Evolutionary conservation across 2,797 vertebrate species (phyloP).

Genomic region (Brachymystax lenok): DNA sequence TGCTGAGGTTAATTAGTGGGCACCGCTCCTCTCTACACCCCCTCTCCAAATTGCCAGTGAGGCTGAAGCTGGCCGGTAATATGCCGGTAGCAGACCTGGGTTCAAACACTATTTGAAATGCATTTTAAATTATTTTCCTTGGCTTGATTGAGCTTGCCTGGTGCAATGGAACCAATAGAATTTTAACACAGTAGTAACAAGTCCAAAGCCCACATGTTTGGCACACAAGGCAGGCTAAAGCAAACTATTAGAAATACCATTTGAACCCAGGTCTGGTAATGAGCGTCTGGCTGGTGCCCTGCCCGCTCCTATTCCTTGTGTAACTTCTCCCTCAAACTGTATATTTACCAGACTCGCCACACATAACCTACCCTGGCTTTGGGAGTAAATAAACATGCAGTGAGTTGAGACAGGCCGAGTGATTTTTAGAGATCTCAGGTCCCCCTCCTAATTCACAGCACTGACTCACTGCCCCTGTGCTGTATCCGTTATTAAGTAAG

Average conservation of each 20-base stretch:
- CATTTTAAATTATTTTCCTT: background rate
- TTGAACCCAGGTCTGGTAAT: background rate
- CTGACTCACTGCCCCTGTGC: background rate
- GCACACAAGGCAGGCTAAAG: background rate
- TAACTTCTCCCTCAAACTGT: slow-evolving; percentile 40
- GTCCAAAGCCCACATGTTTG: background rate
- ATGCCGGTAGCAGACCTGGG: slow-evolving; percentile 14
- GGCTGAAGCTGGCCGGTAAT: slow-evolving; percentile 30
- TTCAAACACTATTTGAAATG: background rate
- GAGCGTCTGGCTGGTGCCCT: background rate
- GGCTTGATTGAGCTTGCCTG: background rate
- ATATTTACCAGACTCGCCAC: slow-evolving; percentile 54
- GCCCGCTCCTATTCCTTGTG: slow-evolving; percentile 36
- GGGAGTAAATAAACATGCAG: slow-evolving; percentile 57
- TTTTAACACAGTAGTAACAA: background rate
- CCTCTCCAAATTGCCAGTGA: slow-evolving; percentile 36
- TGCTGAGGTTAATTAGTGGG: slow-evolving; percentile 43
- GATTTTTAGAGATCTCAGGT: slow-evolving; percentile 23
- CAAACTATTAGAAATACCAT: background rate
- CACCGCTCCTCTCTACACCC: slow-evolving; percentile 6
- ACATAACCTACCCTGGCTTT: slow-evolving; percentile 34
- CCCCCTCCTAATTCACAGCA: background rate
- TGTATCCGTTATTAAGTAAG: slow-evolving; percentile 27
- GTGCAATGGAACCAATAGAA: background rate
- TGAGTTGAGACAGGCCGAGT: slow-evolving; percentile 45